phyloP scores from a whole-genome alignment of 2,797 vertebrate genomes.

The Morelia viridis region DNA sequence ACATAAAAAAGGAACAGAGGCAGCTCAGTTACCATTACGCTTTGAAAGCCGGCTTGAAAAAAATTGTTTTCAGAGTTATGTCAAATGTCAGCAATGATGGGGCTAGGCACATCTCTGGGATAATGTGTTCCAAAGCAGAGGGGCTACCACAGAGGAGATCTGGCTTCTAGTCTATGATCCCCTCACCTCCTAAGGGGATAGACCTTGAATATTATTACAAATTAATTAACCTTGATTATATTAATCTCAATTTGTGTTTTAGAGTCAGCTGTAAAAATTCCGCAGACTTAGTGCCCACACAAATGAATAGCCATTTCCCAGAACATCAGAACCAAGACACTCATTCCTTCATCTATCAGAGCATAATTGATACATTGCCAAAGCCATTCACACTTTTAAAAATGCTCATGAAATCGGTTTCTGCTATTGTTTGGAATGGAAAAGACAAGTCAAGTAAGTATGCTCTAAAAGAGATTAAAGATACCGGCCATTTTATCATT shows the following conservation, averaged over 20 bases:
- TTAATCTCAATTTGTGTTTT: not conserved
- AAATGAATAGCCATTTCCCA: not conserved
- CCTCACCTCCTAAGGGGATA: not conserved
- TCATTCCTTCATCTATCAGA: not conserved
- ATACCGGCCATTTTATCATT: not conserved
- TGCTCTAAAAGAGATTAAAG: not conserved
- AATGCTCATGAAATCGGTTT: not conserved
- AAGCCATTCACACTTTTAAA: conserved; percentile 3
- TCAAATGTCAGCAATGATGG: not conserved
- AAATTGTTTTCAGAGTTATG: not conserved
- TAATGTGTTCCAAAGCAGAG: not conserved
- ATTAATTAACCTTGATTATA: not conserved
- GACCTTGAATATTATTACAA: not conserved
- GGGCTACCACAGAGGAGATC: not conserved
- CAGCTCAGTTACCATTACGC: not conserved
- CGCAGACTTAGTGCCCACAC: not conserved
- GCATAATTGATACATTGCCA: not conserved
- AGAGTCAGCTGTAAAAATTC: not conserved
- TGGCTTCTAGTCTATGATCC: not conserved
- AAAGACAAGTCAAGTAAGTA: not conserved
- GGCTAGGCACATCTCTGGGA: not conserved
- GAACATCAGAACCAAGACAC: not conserved
- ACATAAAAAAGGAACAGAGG: not conserved
- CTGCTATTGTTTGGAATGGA: not conserved
- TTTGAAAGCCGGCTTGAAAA: not conserved